Base-by-base conservation (phyloP, 2,888 invertebrate species). In the Pollenia labialis region DNA sequence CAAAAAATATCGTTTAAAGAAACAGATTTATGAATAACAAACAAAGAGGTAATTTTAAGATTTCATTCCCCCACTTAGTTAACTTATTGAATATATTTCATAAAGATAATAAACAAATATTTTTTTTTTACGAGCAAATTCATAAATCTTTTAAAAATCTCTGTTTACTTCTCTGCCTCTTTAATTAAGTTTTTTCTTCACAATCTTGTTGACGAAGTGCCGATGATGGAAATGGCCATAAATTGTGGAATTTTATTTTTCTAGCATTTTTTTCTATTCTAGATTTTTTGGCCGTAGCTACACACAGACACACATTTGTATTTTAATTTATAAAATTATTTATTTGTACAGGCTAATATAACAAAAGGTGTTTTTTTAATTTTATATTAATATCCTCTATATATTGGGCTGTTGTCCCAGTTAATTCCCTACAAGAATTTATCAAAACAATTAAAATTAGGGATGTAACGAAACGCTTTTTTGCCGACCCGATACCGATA, bases 151-250 rank as follows among this genome's bases (percentile, higher is more conserved):
- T 42, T 16, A 16, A 12, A 40, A 56, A 1, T 46, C 18, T 54
- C 4, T 68, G 9, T 68, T 23, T 12, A 23, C 23, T 40, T 16
- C 9, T 56, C 56, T 71, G 23, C 23, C 32, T 18, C 12, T 71
- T 71, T 32, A 56, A 56, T 71, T 32, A 56, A 46, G 54, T 32
- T 32, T 40, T 12, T 80, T 74, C 54, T 52, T 68, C 16, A 46
- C 42, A 64, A 44, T 74, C 23, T 46, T 52, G 72, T 79, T 84
- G 84, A 91, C 89, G 91, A 92, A 91, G 91, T 91, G 92, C 88
- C 89, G 91, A 87, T 91, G 91, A 91, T 91, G 87, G 91, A 90
- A 89, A 90, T 79, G 74, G 89, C 91, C 91, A 92, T 91, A 91
- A 91, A 92, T 91, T 91, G 85, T 88, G 88, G 88, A 88, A 89